Evolutionary conservation across 2,888 invertebrate species (phyloP).

Genomic region (Doris montereyensis): DNA sequence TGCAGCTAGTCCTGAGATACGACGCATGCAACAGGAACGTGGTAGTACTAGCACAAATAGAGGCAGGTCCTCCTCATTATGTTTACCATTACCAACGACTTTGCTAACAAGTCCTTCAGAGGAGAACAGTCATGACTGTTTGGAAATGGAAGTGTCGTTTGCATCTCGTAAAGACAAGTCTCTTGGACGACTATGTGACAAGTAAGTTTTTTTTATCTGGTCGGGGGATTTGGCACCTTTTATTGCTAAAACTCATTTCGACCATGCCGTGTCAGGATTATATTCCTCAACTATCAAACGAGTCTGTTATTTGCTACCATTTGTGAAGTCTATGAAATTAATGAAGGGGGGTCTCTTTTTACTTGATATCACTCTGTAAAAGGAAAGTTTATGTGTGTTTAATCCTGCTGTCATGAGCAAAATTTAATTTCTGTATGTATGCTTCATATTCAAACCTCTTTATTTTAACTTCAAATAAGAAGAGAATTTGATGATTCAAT

Average conservation of each 20-base stretch:
- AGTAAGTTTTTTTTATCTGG: slow-evolving; percentile 53
- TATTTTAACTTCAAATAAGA: too few relatives aligned
- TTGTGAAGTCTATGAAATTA: too few relatives aligned
- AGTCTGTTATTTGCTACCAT: too few relatives aligned
- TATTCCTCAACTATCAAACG: too few relatives aligned
- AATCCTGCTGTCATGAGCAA: background rate
- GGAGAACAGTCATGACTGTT: slow-evolving; percentile 32
- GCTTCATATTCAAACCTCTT: too few relatives aligned
- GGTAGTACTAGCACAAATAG: slow-evolving; percentile 34
- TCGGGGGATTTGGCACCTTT: too few relatives aligned
- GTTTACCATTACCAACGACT: slow-evolving; percentile 3
- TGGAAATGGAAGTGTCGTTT: slow-evolving; percentile 37
- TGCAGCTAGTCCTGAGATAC: slow-evolving; percentile 76
- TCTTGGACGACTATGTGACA: slow-evolving; percentile 69
- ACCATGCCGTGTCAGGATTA: too few relatives aligned
- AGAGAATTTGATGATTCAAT: too few relatives aligned
- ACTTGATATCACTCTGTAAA: too few relatives aligned
- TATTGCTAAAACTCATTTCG: too few relatives aligned
- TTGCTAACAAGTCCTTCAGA: slow-evolving; percentile 27
- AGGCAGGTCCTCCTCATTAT: background rate
- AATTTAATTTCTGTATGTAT: slow-evolving; percentile 13
- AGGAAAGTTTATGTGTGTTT: background rate
- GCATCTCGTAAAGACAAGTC: slow-evolving; percentile 71
- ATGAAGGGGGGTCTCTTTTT: too few relatives aligned
- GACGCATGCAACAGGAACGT: slow-evolving; percentile 53